A percentile compares a stretch with the other conserved stretches of the same genome.
Conservation (phyloP, 2,888 invertebrate genomes). For the Hirtodrosophila alboralis region DNA sequence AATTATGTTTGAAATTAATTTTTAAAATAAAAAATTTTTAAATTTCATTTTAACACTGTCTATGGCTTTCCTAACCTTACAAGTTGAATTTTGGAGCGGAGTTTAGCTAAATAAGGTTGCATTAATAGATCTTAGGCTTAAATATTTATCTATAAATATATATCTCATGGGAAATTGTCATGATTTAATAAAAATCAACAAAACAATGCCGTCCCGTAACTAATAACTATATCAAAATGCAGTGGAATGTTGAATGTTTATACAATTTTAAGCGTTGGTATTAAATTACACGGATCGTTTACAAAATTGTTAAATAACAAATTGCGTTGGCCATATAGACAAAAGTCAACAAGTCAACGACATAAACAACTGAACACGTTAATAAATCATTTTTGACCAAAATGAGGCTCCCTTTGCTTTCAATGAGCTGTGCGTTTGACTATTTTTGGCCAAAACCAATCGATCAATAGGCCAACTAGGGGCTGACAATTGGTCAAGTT, state of each 20-base stretch:
- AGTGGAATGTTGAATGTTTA: constrained; percentile 47
- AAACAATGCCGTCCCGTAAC: constrained; percentile 38
- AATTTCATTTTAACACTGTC: no score
- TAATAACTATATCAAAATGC: constrained; percentile 68
- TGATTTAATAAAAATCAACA: no score
- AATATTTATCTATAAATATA: no score
- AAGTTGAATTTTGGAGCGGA: no score
- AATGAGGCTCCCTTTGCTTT: constrained; percentile 65
- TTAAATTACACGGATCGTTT: constrained; percentile 66
- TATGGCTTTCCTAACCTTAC: no score
- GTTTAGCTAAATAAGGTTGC: no score
- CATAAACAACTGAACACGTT: constrained; percentile 72
- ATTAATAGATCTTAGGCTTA: no score
- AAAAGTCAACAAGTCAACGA: constrained; percentile 60
- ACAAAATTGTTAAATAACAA: constrained; percentile 75
- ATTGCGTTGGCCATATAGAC: constrained; percentile 62
- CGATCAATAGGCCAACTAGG: constrained; percentile 70
- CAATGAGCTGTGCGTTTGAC: constrained; percentile 58
- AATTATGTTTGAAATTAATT: no score
- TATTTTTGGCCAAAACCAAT: constrained; percentile 76
- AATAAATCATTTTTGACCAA: constrained; percentile 77
- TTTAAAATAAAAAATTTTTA: no score
- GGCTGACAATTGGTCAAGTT: constrained; percentile 53
- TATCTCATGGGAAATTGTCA: no score
- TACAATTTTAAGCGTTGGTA: constrained; percentile 32